phyloP scores from a whole-genome alignment of 2,888 invertebrate genomes.

The Galeruca laticollis region DNA sequence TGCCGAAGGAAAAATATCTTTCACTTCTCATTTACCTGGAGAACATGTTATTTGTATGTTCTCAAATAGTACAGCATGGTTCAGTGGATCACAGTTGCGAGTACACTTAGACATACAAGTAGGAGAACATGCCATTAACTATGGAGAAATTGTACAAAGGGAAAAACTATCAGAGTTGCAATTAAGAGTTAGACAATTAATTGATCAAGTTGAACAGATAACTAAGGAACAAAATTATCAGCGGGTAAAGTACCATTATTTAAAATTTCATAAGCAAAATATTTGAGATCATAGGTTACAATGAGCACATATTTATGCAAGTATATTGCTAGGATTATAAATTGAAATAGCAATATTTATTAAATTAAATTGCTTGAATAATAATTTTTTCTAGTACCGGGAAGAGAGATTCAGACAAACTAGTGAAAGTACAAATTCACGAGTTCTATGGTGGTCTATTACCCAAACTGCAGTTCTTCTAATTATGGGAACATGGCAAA shows the following conservation, averaged over 20 bases:
- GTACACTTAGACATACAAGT: slow-evolving; percentile 98
- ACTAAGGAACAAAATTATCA: slow-evolving; percentile 99
- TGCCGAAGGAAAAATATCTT: slow-evolving; percentile 95
- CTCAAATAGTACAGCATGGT: slow-evolving; percentile 98
- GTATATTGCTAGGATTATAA: no score
- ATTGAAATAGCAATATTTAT: no score
- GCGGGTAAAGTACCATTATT: slow-evolving; percentile 73
- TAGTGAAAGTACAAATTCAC: slow-evolving; percentile 96
- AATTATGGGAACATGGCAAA: slow-evolving; percentile 98
- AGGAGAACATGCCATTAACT: slow-evolving; percentile 98
- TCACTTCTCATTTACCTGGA: slow-evolving; percentile 96
- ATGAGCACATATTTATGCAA: no score
- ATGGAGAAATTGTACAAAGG: slow-evolving; percentile 96
- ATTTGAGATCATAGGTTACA: slow-evolving; percentile 6
- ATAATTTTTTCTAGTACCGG: slow-evolving; percentile 77
- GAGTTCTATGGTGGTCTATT: slow-evolving; percentile 97
- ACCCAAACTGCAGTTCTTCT: slow-evolving; percentile 91
- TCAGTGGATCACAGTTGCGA: slow-evolving; percentile 94
- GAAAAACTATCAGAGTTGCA: slow-evolving; percentile 97
- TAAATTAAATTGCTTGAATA: no score
- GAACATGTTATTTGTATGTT: slow-evolving; percentile 99
- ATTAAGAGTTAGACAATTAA: slow-evolving; percentile 90
- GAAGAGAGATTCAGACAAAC: slow-evolving; percentile 98
- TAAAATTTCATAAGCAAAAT: slow-evolving; percentile 15
- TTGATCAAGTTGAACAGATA: slow-evolving; percentile 99